These are phyloP conservation scores for Euwallacea similis DNA, from an alignment of 1,140 invertebrate genomes.

Conservation along the genomic window DNA sequence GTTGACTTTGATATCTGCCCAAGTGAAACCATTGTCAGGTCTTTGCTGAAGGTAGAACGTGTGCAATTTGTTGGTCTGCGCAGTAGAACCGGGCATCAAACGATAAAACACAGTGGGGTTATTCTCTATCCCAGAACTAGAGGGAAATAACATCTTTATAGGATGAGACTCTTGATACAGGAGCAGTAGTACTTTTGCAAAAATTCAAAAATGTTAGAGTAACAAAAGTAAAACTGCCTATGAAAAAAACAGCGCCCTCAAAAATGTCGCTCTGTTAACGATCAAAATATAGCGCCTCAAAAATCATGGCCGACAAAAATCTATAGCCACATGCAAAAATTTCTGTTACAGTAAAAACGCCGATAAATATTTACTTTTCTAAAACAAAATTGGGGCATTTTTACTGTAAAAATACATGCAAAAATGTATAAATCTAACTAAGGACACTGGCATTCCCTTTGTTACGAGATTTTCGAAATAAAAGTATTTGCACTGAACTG, in stretches of 20 bases:
- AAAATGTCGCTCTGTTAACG: conserved; percentile 45
- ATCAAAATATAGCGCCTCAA: conserved; percentile 47
- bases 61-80: conserved; percentile 93
- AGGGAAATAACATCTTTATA: conserved; percentile 44
- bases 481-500: conserved; percentile 9
- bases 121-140: conserved; percentile 92
- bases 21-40: conserved; percentile 85
- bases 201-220: conserved; percentile 2
- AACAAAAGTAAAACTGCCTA: conserved; percentile 6
- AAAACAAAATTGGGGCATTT: neutral
- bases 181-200: conserved; percentile 8
- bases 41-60: conserved; percentile 94
- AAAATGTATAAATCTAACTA: conserved; percentile 26
- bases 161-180: conserved; percentile 13
- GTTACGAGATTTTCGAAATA: conserved; percentile 6
- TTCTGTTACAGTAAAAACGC: conserved; percentile 10
- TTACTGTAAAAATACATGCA: conserved; percentile 18
- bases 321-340: conserved; percentile 53
- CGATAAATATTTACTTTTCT: neutral
- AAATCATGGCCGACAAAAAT: conserved; percentile 54
- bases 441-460: conserved; percentile 37
- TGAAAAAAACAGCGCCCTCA: conserved; percentile 20
- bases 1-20: conserved; percentile 95
- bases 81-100: conserved; percentile 90
- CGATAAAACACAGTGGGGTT: conserved; percentile 94